Conservation (phyloP, 2,888 invertebrate genomes). For the Laspeyria flexula region DNA sequence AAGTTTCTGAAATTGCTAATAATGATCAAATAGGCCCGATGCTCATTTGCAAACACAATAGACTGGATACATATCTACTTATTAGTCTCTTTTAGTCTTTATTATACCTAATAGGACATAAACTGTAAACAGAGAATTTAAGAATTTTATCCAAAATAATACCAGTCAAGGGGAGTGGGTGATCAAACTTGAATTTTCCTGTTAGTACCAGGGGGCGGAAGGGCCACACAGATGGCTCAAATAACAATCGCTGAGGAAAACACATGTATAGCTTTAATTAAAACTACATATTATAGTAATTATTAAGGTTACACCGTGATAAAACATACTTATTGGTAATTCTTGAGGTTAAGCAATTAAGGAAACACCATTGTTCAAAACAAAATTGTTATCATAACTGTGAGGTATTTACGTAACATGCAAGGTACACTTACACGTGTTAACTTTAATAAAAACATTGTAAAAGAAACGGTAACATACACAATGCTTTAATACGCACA, state of each 20-base stretch:
- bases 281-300: slow-evolving; percentile 13
- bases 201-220: no score
- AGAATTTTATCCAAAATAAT: no score
- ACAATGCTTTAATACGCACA: not conserved
- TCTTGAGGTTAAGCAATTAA: slow-evolving; percentile 39
- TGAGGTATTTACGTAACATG: slow-evolving; percentile 48
- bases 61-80: no score
- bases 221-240: no score
- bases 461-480: slow-evolving; percentile 22
- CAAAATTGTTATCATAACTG: slow-evolving; percentile 57
- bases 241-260: not conserved
- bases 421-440: slow-evolving; percentile 49
- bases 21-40: no score
- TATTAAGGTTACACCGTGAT: slow-evolving; percentile 23
- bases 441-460: slow-evolving; percentile 46
- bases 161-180: no score
- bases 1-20: no score
- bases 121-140: no score
- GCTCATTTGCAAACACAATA: no score
- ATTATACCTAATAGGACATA: no score
- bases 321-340: slow-evolving; percentile 27
- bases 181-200: no score
- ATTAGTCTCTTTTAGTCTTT: no score
- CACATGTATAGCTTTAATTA: not conserved
- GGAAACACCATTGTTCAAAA: slow-evolving; percentile 58